Base-by-base conservation (phyloP, 37 sponge, comb jelly and placozoan species). In the Oopsacas minuta region DNA sequence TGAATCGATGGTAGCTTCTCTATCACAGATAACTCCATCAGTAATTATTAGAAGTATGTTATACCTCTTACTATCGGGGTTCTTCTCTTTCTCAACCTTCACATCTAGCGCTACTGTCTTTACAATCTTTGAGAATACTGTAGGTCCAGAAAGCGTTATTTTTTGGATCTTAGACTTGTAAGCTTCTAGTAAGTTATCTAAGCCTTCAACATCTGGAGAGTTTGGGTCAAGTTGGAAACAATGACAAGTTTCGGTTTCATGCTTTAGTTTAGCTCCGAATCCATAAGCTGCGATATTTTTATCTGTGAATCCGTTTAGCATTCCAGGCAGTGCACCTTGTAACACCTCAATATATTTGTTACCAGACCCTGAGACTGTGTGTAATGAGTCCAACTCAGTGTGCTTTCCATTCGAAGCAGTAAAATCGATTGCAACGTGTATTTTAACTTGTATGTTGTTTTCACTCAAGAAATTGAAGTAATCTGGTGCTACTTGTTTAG, bases 1-100 rank as follows among this genome's bases (percentile, higher is more conserved):
- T 36, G 90, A 52, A 82, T 94, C 92, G 35, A 90, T 84, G 23
- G 95, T 94, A 0, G 83, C 36, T 0, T 69, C 51, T 93, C 92
- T 94, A 83, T 94, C 95, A n/a, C 91, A 87, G 38, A 94, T 94
- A 12, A 88, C 91, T 37, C 94, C 94, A 87, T 94, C 94, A 25
- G 75, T 61, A 32, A 61, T 3, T 25, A 61, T 61, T 34, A 61
- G 75, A 3, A 61, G 22, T 32, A 61, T 61, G 75, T 61, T 3
- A 12, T 61, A 61, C 7, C 1, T 61, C 28, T 61, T n/a, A 3
- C 28, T 3, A 32, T 12, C 75, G 1, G 20, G 20, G 1, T 25
- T 61, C 30, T n/a, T n/a, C 28, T 61, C 28, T 3, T 3, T 20
- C 30, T n/a, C 75, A 5, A 5, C 32, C 22, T 61, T 10, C 1